Conservation (phyloP, 2,888 invertebrate species). For the Cantharis rufa region DNA sequence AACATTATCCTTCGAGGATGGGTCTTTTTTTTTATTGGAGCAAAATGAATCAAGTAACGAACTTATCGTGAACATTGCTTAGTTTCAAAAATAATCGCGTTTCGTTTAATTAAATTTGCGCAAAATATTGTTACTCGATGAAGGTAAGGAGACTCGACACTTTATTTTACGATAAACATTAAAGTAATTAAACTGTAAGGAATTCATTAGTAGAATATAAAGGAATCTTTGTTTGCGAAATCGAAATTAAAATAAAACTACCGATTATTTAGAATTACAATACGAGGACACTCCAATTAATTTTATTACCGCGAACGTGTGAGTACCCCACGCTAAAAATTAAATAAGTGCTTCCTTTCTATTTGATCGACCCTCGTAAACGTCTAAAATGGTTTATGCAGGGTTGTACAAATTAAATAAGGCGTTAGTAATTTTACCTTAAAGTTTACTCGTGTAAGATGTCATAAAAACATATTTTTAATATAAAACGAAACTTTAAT, state of each 20-base stretch:
- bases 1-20: background rate
- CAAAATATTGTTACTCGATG: slow-evolving; percentile 11
- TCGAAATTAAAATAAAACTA: background rate
- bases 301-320: background rate
- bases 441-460: slow-evolving; percentile 2
- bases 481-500: slow-evolving; percentile 13
- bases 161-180: slow-evolving; percentile 20
- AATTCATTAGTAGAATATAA: slow-evolving; percentile 17
- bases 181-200: slow-evolving; percentile 16
- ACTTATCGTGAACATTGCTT: background rate
- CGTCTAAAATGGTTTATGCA: slow-evolving; percentile 10
- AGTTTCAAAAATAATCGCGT: slow-evolving; percentile 8
- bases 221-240: background rate
- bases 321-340: background rate
- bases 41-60: background rate
- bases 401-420: slow-evolving; percentile 3
- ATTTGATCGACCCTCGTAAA: slow-evolving; percentile 7
- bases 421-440: slow-evolving; percentile 12
- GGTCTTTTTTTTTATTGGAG: background rate
- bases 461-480: slow-evolving; percentile 6
- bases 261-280: background rate
- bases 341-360: background rate
- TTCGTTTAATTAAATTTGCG: slow-evolving; percentile 14
- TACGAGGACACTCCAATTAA: background rate
- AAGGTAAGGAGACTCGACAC: slow-evolving; percentile 7